phyloP scores from a whole-genome alignment of 2,797 vertebrate genomes.

The Streptopelia turtur region DNA sequence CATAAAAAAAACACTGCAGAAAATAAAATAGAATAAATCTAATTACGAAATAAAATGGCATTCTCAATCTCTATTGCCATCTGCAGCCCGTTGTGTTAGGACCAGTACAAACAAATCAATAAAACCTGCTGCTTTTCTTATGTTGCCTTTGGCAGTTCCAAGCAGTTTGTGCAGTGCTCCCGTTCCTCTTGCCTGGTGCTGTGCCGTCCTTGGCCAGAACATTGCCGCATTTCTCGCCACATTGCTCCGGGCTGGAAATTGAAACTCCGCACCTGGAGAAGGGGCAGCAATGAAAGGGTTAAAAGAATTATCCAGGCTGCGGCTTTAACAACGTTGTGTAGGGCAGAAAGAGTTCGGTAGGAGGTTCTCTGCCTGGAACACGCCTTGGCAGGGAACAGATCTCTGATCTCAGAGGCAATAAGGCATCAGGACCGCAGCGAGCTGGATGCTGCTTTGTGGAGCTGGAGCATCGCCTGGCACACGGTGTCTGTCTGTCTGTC shows the following conservation, averaged over 20 bases:
- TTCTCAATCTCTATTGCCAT: constrained; percentile 12
- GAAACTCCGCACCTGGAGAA: background rate
- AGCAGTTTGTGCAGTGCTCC: background rate
- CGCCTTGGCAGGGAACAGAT: constrained; percentile 67
- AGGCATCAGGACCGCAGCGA: background rate
- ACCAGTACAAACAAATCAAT: constrained; percentile 40
- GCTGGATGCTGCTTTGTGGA: background rate
- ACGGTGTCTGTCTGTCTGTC: background rate
- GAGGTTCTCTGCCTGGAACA: constrained; percentile 71
- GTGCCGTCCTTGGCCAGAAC: background rate
- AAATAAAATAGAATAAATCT: background rate
- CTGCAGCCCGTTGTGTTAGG: constrained; percentile 30
- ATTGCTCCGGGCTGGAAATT: background rate
- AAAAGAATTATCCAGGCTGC: constrained; percentile 57
- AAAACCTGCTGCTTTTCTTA: constrained; percentile 31
- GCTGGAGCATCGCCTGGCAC: background rate
- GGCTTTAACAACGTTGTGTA: constrained; percentile 50
- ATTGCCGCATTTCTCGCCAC: background rate
- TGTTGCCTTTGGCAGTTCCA: background rate
- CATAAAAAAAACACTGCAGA: constrained; percentile 21
- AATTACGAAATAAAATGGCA: background rate
- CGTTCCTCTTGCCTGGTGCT: background rate
- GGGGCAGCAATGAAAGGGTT: constrained; percentile 45
- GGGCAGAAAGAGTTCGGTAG: constrained; percentile 71
- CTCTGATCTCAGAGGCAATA: constrained; percentile 61